Conservation (phyloP, 1,140 invertebrate species). For the Drosophila biarmipes region DNA sequence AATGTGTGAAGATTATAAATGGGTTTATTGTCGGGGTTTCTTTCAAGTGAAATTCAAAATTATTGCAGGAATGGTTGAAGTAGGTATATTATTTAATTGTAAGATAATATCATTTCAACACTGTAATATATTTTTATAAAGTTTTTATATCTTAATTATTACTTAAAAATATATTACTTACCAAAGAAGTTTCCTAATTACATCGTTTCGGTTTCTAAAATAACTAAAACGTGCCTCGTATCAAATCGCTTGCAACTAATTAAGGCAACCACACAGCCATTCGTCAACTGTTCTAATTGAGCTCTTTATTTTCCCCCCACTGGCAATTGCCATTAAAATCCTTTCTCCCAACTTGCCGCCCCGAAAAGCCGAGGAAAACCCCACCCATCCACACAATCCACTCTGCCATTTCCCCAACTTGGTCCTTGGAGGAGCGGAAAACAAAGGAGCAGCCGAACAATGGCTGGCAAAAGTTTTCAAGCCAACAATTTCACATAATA, state of each 20-base stretch:
- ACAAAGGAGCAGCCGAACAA: slow-evolving; percentile 47
- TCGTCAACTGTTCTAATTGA: slow-evolving; percentile 56
- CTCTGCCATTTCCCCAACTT: slow-evolving; percentile 10
- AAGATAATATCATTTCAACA: not conserved
- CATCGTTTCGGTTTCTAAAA: not conserved
- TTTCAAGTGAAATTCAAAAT: slow-evolving; percentile 15
- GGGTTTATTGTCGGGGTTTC: slow-evolving; percentile 7
- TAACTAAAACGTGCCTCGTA: not conserved
- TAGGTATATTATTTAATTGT: not conserved
- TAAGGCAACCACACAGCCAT: slow-evolving; percentile 13
- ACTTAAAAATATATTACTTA: not conserved
- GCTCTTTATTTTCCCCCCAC: slow-evolving; percentile 37
- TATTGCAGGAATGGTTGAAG: not conserved
- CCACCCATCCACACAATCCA: slow-evolving; percentile 3
- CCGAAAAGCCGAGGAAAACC: slow-evolving; percentile 5
- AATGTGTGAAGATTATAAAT: slow-evolving; percentile 41
- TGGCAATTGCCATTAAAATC: slow-evolving; percentile 21
- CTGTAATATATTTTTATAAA: not conserved
- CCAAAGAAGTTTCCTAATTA: not conserved
- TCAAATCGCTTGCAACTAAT: slow-evolving; percentile 8
- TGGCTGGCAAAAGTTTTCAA: slow-evolving; percentile 58
- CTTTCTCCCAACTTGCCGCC: slow-evolving; percentile 11
- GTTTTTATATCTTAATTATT: not conserved
- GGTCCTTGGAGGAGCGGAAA: slow-evolving; percentile 11
- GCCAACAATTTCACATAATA: slow-evolving; percentile 81